Evolutionary conservation across 2,888 invertebrate genomes (phyloP), one percentile per base, ranked within the genome.

Genomic region (Sturmia bella): DNA sequence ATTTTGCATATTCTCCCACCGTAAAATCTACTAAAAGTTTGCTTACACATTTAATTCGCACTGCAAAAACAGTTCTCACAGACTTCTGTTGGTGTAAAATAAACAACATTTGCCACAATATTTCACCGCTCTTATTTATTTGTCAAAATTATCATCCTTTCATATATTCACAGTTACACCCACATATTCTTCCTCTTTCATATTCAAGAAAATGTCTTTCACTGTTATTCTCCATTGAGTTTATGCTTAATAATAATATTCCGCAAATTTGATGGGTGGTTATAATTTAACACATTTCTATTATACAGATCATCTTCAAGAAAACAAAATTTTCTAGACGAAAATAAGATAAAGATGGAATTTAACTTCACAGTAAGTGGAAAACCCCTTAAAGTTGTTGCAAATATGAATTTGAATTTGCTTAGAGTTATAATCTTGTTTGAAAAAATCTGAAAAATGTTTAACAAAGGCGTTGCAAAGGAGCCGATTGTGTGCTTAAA

Each of bases 201-300:
- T 12, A n/a, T 56, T 66, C 19, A 57, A 64, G 45, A 27, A 59
- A 74, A 48, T 64, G 52, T 59, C 74, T 59, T 43, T 66, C 70
- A 15, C 39, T 70, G 80, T 66, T 52, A 59, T 59, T 70, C 70
- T 41, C 52, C 57, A 64, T 24, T 75, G 43, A 80, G 19, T 75
- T 74, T 63, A 68, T 74, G 43, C 17, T 39, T 54, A 45, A 63
- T 64, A 75, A 64, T 66, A 70, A 54, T 70, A 61, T 70, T 52
- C 56, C 24, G 54, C 48, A 15, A 70, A 70, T 80, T 75, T 75
- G 64, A 75, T 80, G 75, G 70, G 64, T 80, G 57, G 74, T 77
- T 63, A 75, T 80, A 70, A 74, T 80, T 74, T 69, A 80, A 57
- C 63, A 70, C 48, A 70, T 66, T 66, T 80, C 69, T 48, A 21